Percentiles rank a stretch among this genome's conserved stretches.
Conservation (phyloP, 2,888 invertebrate species). For the Cephonodes hylas region DNA sequence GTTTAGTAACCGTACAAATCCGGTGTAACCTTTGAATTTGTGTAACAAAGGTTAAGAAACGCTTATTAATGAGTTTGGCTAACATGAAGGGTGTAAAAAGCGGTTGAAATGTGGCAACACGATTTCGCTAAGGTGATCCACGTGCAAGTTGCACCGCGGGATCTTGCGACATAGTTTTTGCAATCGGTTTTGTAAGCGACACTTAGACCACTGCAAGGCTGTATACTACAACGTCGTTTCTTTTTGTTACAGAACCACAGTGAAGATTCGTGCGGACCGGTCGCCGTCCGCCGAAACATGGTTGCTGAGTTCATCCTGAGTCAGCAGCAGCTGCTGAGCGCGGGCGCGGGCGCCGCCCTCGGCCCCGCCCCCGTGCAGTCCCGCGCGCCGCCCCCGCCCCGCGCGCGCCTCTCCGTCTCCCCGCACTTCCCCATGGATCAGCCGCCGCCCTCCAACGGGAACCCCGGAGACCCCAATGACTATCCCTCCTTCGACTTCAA, state of each 20-base stretch:
- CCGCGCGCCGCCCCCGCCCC: conserved; percentile 60
- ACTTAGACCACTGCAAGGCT: conserved; percentile 51
- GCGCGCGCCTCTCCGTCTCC: conserved; percentile 65
- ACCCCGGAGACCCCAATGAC: conserved; percentile 55
- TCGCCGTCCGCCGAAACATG: conserved; percentile 87
- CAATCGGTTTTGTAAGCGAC: conserved; percentile 64
- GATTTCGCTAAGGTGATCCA: conserved; percentile 69
- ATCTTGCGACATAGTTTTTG: conserved; percentile 69
- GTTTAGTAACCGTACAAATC: conserved; percentile 61
- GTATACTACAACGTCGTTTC: conserved; percentile 51
- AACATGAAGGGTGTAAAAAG: conserved; percentile 68
- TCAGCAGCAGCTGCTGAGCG: conserved; percentile 80
- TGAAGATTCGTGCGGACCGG: conserved; percentile 74
- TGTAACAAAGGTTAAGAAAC: conserved; percentile 63
- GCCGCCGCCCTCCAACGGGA: conserved; percentile 48
- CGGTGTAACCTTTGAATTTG: conserved; percentile 56
- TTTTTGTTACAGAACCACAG: conserved; percentile 73
- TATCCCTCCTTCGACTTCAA: conserved; percentile 82
- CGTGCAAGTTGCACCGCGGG: conserved; percentile 62
- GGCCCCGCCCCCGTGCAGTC: conserved; percentile 63
- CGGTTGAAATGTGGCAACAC: conserved; percentile 57
- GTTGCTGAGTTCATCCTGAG: conserved; percentile 92
- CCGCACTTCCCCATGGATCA: conserved; percentile 77
- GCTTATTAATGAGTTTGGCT: conserved; percentile 62
- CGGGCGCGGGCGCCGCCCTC: conserved; percentile 58